Base-by-base conservation (phyloP, 1,140 invertebrate species). In the Calliphora vicina region DNA sequence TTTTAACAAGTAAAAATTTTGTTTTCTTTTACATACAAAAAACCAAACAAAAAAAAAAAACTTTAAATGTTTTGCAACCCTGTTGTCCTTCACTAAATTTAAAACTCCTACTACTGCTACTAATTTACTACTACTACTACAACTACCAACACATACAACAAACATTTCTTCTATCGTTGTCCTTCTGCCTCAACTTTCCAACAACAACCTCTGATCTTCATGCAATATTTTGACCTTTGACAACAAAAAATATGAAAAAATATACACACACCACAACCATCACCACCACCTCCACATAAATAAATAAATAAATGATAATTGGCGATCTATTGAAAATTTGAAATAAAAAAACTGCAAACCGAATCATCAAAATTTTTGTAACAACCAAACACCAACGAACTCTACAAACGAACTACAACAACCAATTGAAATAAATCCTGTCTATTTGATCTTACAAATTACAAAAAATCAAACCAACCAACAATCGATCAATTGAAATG, bases 51-150 rank as follows among this genome's bases (percentile, higher is more conserved):
- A 13, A 57, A 57, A 57, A 57, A 57, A 57, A 57, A 67, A 67
- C 61, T 67, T 67, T 10, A 67, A 67, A 67, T 67, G 61, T 67
- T 67, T 67, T 67, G 61, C 61, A 67, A 67, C 61, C 61, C 61
- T 67, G 61, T 67, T 67, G 61, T 67, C 61, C 61, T 67, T 67
- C 61, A 67, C 61, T 67, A 67, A 23, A 67, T 23, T 67, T 10
- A 57, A 57, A 57, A 57, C 61, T 67, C 3, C 12, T 67, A 67
- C 61, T 67, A 67, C 61, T 67, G 23, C 61, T 23, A 13, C 45
- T 57, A 57, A 57, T 78, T 78, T 78, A 10, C n/a, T 20, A 35
- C 25, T 17, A 57, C 15, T 78, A 10, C n/a, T 20, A 35, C 25
- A 12, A 57, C 15, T n/a, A 17, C 5, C 35, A 35, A 5, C 35